Base-by-base conservation (phyloP, 1,140 invertebrate species). In the Calosoma granatense region DNA sequence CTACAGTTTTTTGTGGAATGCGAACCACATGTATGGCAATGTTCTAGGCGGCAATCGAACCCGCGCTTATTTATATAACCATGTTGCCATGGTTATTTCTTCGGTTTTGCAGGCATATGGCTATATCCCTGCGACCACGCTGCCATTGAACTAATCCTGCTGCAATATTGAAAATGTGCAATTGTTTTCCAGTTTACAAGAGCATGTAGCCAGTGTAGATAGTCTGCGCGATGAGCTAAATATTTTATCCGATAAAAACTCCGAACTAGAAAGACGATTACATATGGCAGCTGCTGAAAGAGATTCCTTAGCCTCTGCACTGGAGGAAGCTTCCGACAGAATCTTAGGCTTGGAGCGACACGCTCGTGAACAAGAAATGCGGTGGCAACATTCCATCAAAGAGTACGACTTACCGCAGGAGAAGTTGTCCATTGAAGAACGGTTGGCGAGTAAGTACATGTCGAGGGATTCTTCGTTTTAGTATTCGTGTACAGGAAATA, bases 281-380 rank as follows among this genome's bases (percentile, higher is more conserved):
- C 78, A 86, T 54, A 74, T 78, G 53, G 74, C 91, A 4, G 76
- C 85, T 2, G 79, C 83, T 53, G 92, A 96, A 70, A 80, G 91
- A 65, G 87, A 94, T 57, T 80, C 80, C 53, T 75, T 94, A 21
- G 79, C 82, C 26, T 80, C 82, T 19, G 85, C 87, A 51, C 76
- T 94, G 54, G 92, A 96, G 63, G 92, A 95, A 74, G 87, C 92
- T 23, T 85, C 87, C 53, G 92, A 96, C 72, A 81, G 90, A 67
- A 92, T 94, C 60, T 71, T 86, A 57, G 79, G 89, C 65, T 76
- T 95, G 62, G 91, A 95, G 69, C 81, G 87, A 68, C 85, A 92
- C 68, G 79, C 86, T 19, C 82, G 87, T 65, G 92, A 95, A 76
- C 88, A 93, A 74, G 79, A 81, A 64, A 71, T 78, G 26, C 69